Base-by-base conservation (phyloP, 2,797 vertebrate genomes). In the Lacerta bilineata region DNA sequence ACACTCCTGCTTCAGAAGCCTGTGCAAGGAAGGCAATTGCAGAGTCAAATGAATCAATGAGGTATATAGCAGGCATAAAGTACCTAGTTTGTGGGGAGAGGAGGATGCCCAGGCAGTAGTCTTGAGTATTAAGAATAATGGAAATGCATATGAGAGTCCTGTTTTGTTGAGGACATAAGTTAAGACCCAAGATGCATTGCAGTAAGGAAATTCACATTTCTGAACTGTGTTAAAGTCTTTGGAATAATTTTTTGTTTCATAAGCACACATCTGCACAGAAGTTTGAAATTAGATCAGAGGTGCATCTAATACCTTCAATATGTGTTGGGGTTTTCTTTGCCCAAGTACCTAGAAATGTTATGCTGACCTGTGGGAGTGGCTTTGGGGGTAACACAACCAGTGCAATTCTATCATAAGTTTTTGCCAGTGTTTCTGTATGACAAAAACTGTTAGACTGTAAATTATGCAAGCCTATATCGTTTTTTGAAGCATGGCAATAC, bases 211-310 rank as follows among this genome's bases (percentile, higher is more conserved):
- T 72, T 64, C 50, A 0, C 78, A 83, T 82, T 55, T 78, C 64
- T 69, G 3, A 74, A 18, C 25, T 87, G 29, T 64, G 8, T 74
- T 5, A 6, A 0, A 23, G 5, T 9, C n/a, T 79, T 33, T 75
- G 78, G 71, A 25, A 11, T 85, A 36, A 17, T 29, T 91, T 23
- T 10, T 85, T 74, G n/a, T 85, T 87, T 72, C 1, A 33, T 61
- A 41, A 76, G 39, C 69, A 15, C 0, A 91, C 27, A 61, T 72
- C 10, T 41, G 11, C 39, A 87, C 15, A 36, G 71, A 59, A 10
- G 50, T 41, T 81, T 55, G 64, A 71, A 71, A 39, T 80, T 25
- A 39, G 8, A 80, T 46, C 27, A 69, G 71, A 75, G 18, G 36
- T 75, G 18, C 11, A 76, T 76, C 55, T 64, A 61, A 76, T 78